Conservation (phyloP, 2,113 vertebrate species). For the Albula glossodonta region DNA sequence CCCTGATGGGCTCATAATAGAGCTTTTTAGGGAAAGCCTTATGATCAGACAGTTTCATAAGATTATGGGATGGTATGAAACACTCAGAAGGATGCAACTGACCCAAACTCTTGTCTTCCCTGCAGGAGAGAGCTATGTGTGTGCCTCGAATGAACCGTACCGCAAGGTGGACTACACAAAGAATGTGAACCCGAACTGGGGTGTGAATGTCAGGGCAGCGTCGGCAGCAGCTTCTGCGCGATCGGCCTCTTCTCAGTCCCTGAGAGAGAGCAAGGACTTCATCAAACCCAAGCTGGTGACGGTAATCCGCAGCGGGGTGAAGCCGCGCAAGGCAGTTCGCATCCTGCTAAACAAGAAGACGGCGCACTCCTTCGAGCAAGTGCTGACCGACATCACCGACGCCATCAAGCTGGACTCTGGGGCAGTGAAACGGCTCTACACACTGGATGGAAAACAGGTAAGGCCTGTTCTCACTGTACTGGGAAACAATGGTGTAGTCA, state of each 20-base stretch:
- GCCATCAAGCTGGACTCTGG: constrained; percentile 89
- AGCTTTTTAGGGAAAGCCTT: neutral
- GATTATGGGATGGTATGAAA: neutral
- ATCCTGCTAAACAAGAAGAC: constrained; percentile 90
- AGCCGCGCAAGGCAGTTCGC: constrained; percentile 85
- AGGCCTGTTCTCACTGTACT: neutral
- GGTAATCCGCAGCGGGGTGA: constrained; percentile 85
- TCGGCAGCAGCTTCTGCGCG: constrained; percentile 43
- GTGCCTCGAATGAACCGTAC: constrained; percentile 77
- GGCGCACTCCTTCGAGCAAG: constrained; percentile 89
- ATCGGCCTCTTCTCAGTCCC: constrained; percentile 56
- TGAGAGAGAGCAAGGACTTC: constrained; percentile 80
- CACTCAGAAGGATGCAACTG: neutral
- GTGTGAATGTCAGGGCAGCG: constrained; percentile 75
- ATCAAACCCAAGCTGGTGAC: constrained; percentile 89
- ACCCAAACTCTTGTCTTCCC: constrained; percentile 8
- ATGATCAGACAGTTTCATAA: neutral
- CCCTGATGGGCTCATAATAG: no score
- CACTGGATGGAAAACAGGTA: constrained; percentile 87
- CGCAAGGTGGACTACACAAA: constrained; percentile 83
- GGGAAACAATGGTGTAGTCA: neutral
- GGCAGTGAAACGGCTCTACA: constrained; percentile 83
- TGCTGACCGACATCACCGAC: constrained; percentile 86
- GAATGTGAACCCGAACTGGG: constrained; percentile 82
- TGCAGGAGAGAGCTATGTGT: constrained; percentile 81